phyloP scores from a whole-genome alignment of 1,140 invertebrate species.

The Pseudomyrmex cubaensis region DNA sequence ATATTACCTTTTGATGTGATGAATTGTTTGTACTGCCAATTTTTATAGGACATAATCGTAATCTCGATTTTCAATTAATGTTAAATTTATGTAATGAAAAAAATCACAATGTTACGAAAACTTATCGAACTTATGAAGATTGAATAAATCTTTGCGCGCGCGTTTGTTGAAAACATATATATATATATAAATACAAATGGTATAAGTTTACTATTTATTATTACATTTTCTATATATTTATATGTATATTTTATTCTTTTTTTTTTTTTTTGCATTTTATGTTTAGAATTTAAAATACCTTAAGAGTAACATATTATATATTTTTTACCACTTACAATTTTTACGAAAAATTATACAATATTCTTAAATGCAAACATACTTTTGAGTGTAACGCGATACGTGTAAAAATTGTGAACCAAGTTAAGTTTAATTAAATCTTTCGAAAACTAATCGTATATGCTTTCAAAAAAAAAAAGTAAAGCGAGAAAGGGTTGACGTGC shows the following conservation, averaged over 20 bases:
- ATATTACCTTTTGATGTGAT: conserved; percentile 61
- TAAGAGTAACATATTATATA: neutral
- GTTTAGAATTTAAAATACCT: too few relatives aligned
- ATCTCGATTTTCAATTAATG: conserved; percentile 32
- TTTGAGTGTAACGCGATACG: conserved; percentile 2
- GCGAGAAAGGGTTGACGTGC: conserved; percentile 7
- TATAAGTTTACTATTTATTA: too few relatives aligned
- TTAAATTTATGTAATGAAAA: conserved; percentile 21
- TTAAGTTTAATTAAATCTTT: conserved; percentile 13
- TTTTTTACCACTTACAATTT: neutral
- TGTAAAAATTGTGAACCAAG: neutral
- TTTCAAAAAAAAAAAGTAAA: conserved; percentile 8
- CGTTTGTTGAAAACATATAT: too few relatives aligned
- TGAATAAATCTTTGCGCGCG: neutral
- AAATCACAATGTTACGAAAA: conserved; percentile 10
- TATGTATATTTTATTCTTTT: conserved; percentile 23
- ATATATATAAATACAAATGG: too few relatives aligned
- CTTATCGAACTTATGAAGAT: conserved; percentile 47
- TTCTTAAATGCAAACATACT: conserved; percentile 1
- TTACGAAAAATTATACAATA: conserved; percentile 3
- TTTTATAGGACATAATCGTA: conserved; percentile 66
- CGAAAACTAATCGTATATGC: neutral
- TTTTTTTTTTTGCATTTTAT: neutral
- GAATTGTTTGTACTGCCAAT: conserved; percentile 71
- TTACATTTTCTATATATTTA: too few relatives aligned